Conservation (phyloP, 1,140 invertebrate species). For the Drosophila tani region DNA sequence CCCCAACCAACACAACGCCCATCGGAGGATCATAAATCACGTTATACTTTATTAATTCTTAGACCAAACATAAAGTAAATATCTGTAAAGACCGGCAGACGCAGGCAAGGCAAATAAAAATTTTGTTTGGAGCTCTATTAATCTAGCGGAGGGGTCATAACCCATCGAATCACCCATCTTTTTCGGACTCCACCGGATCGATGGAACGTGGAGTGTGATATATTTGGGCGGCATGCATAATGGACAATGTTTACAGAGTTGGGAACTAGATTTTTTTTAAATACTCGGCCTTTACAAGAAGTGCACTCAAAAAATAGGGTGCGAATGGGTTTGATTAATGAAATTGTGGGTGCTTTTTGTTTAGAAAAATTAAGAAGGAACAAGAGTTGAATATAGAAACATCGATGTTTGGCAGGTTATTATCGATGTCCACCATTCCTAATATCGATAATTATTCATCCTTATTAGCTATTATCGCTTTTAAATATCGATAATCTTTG, state of each 20-base stretch:
- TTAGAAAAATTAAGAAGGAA: background rate
- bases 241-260: constrained; percentile 26
- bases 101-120: constrained; percentile 28
- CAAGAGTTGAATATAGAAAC: background rate
- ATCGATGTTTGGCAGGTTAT: too few species aligned
- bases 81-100: constrained; percentile 23
- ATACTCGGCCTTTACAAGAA: constrained; percentile 15
- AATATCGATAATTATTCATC: too few species aligned
- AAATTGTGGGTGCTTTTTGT: background rate
- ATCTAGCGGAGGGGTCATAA: constrained; percentile 28
- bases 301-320: background rate
- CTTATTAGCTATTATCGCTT: too few species aligned
- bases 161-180: constrained; percentile 16
- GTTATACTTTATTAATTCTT: constrained; percentile 41
- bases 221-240: constrained; percentile 1
- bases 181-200: background rate
- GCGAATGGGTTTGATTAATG: background rate
- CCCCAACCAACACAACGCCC: background rate
- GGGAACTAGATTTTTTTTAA: constrained; percentile 32
- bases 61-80: constrained; percentile 23
- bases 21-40: constrained; percentile 28
- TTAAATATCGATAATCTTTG: too few species aligned
- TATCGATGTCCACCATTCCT: too few species aligned
- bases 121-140: constrained; percentile 20
- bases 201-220: constrained; percentile 1